Base-by-base conservation (phyloP, 1,140 invertebrate species). In the Cherax destructor region DNA sequence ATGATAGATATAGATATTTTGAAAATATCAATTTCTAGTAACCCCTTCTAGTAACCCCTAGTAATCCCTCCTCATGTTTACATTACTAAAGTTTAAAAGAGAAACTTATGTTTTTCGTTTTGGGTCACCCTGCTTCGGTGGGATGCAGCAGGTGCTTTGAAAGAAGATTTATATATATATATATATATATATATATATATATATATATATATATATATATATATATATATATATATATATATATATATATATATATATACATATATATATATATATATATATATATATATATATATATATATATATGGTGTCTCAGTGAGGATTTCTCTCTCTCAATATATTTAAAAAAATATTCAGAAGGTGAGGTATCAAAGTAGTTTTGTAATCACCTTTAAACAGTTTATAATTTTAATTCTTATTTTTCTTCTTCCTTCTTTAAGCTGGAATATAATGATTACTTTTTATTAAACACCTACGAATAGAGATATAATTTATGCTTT, bases 151-250 rank as follows among this genome's bases (percentile, higher is more conserved):
- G n/a, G n/a, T n/a, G n/a, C n/a, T n/a, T n/a, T n/a, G n/a, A n/a
- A n/a, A n/a, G n/a, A n/a, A n/a, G n/a, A n/a, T n/a, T n/a, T 41
- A 78, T 41, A 78, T 41, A 78, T 41, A 78, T 41, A 78, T 41
- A 79, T 49, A 79, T 41, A 78, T 41, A 78, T 41, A 78, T 41
- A 78, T 41, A 78, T 41, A 79, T 49, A 79, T 49, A 79, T 16
- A 79, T 79, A 79, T 24, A 79, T 79, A 79, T 79, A 79, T 79
- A 79, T 79, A 79, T 79, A 79, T 79, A 79, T 79, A 79, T 79
- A 79, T 79, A 79, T 79, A 79, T 79, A 79, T 79, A 79, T 79
- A 79, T 79, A 79, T 79, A 79, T 79, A 79, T 79, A 79, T 79
- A 79, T 79, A 79, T 79, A 79, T 79, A 79, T 79, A 79, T 79